These are phyloP conservation scores for Poecilia latipinna DNA, from an alignment of 2,113 vertebrate genomes.

Conservation along the genomic window DNA sequence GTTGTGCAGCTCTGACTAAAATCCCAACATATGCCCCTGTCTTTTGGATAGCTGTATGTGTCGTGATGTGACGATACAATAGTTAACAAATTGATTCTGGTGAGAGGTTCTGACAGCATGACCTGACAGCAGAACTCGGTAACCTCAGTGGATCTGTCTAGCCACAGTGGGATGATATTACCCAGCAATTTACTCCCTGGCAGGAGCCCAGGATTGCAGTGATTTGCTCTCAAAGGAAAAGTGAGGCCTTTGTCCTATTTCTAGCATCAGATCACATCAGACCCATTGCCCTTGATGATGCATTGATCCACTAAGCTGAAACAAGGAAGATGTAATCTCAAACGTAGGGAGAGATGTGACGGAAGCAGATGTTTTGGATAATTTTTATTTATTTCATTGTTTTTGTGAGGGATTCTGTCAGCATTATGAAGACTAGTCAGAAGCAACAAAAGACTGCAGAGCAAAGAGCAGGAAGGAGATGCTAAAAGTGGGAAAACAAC, in stretches of 20 bases:
- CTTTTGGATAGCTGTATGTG: background rate
- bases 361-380: slow-evolving; percentile 6
- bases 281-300: slow-evolving; percentile 14
- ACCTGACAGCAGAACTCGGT: slow-evolving; percentile 22
- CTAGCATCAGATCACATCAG: slow-evolving; percentile 26
- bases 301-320: slow-evolving; percentile 22
- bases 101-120: slow-evolving; percentile 23
- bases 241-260: slow-evolving; percentile 37
- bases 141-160: slow-evolving; percentile 20
- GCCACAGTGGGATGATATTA: slow-evolving; percentile 34
- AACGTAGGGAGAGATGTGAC: background rate
- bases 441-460: background rate
- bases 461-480: background rate
- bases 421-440: background rate
- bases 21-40: background rate
- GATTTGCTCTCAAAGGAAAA: slow-evolving; percentile 25
- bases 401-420: background rate
- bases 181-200: slow-evolving; percentile 43
- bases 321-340: slow-evolving; percentile 6
- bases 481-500: background rate
- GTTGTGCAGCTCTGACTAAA: background rate
- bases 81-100: slow-evolving; percentile 12
- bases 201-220: slow-evolving; percentile 27
- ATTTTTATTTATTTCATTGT: background rate
- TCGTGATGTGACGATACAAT: background rate